phyloP scores from a whole-genome alignment of 1,140 invertebrate species.

The Argopecten irradians region DNA sequence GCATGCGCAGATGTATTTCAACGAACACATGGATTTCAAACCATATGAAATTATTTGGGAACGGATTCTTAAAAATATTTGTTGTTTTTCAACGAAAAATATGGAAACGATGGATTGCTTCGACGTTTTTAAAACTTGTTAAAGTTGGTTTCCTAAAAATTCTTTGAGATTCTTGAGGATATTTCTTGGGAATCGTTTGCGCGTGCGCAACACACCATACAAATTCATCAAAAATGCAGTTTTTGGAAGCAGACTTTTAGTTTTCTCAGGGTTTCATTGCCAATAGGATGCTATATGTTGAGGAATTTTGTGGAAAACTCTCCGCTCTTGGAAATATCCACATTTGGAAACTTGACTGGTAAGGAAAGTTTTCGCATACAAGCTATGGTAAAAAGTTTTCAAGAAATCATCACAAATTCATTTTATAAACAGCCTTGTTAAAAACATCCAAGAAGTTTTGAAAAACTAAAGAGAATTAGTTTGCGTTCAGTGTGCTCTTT shows the following conservation, averaged over 20 bases:
- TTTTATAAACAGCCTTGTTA: too few species aligned
- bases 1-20: constrained; percentile 20
- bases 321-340: neutral
- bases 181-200: neutral
- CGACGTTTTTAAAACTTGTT: neutral
- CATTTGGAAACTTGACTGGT: neutral
- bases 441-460: too few species aligned
- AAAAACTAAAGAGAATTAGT: too few species aligned
- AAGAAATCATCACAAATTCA: too few species aligned
- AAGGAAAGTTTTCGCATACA: neutral
- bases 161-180: neutral
- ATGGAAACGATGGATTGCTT: neutral
- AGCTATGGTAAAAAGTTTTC: too few species aligned
- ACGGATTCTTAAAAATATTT: neutral
- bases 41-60: neutral
- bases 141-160: neutral
- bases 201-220: neutral
- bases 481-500: too few species aligned
- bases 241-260: neutral
- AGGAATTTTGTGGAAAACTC: neutral
- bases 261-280: neutral
- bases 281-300: neutral
- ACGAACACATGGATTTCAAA: neutral
- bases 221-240: constrained; percentile 22
- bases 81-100: neutral